Evolutionary conservation across 2,113 vertebrate genomes (phyloP), one percentile per base, ranked within the genome.

Genomic region (Conger conger): DNA sequence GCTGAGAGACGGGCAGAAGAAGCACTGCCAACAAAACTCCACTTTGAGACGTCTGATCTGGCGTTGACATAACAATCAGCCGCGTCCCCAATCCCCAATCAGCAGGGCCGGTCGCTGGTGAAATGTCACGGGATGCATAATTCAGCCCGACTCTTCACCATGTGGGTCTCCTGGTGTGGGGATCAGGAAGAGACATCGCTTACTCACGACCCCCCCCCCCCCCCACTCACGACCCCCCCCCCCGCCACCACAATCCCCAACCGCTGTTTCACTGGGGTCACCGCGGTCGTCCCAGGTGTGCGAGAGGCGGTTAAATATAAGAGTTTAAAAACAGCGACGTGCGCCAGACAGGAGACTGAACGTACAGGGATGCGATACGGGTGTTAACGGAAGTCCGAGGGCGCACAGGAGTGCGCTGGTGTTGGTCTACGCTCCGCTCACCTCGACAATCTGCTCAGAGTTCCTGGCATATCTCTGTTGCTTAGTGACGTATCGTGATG

Each of bases 91-190:
- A n/a, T n/a, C n/a, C n/a, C n/a, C n/a, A n/a, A n/a, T n/a, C n/a
- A n/a, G n/a, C 9, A 13, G 5, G 9, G 27, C 1, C 27, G n/a
- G 6, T 13, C 5, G 27, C 27, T 8, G 68, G 57, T 30, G n/a
- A 73, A 73, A 73, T 73, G 68, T 73, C 68, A 73, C 68, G n/a
- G 68, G 68, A 8, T 23, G 68, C 68, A 73, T 73, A 73, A 33
- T 73, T 73, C 11, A 73, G 68, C n/a, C 23, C 13, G 68, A 8
- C 68, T 73, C 68, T 73, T 73, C 27, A 60, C 57, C 57, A 27
- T 60, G 57, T 27, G 57, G 57, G 23, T 20, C 68, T 73, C 68
- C 68, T 73, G 68, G 68, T n/a, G 9, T 30, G 9, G 11, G 68
- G 27, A n/a, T 73, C 27, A n/a, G 68, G 11, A 8, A 30, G n/a